Evolutionary conservation across 2,113 vertebrate genomes (phyloP), one percentile per base, ranked within the genome.

Genomic region (Erinaceus europaeus): DNA sequence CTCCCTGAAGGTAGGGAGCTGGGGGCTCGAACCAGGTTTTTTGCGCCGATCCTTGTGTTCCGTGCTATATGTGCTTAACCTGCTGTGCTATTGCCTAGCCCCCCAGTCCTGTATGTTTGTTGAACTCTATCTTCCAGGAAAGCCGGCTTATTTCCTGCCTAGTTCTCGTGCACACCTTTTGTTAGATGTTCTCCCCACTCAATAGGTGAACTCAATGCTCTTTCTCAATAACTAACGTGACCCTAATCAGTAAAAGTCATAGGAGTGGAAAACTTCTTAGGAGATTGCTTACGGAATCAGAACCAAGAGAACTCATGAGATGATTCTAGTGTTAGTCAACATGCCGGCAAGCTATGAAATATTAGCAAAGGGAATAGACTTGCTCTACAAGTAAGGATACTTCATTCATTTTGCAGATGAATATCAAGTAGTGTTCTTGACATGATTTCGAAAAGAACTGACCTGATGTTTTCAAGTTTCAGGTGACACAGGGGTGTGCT

Each of bases 81-180:
- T n/a, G n/a, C n/a, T n/a, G n/a, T n/a, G n/a, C n/a, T n/a, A n/a
- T n/a, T n/a, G n/a, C n/a, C n/a, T n/a, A n/a, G n/a, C n/a, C n/a
- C n/a, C n/a, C n/a, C n/a, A n/a, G n/a, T n/a, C n/a, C n/a, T n/a
- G n/a, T n/a, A n/a, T n/a, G n/a, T n/a, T n/a, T n/a, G n/a, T n/a
- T n/a, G n/a, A 17, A 17, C 55, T n/a, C 4, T 29, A 21, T 44
- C 50, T 73, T n/a, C 44, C 6, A 4, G 11, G 36, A 48, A 36
- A n/a, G 4, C 20, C 0, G 9, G 3, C 1, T 5, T 17, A 52
- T 20, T 52, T 53, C 34, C 59, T 32, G 3, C 23, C 3, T 15
- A 27, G 29, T 25, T 25, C 34, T 27, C 50, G 9, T 14, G 10
- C n/a, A 27, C 18, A 8, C 20, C 36, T 71, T 52, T 46, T 8